Percentiles rank a stretch among this genome's conserved stretches.
Conservation (phyloP, 2,113 vertebrate species). For the Brachyistius frenatus region DNA sequence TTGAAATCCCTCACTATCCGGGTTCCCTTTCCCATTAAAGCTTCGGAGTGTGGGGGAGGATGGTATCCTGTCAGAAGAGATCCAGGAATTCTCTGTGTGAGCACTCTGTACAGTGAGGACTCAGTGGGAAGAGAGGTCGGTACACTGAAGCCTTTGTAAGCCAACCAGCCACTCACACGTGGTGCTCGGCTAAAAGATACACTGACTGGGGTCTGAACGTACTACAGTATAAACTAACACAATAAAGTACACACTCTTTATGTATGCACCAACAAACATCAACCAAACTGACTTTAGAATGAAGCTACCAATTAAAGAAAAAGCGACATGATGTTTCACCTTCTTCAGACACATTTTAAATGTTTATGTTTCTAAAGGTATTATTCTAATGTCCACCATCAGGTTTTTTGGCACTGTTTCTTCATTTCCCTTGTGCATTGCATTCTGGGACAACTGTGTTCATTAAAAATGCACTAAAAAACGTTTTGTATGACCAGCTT, state of each 20-base stretch:
- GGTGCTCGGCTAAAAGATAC: conserved; percentile 54
- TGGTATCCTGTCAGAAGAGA: conserved; percentile 58
- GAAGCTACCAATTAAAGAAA: neutral
- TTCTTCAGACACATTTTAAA: neutral
- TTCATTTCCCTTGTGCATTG: too few species aligned
- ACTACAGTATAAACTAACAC: neutral
- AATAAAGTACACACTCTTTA: neutral
- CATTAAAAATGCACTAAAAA: too few species aligned
- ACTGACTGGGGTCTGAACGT: conserved; percentile 24
- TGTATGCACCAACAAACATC: neutral
- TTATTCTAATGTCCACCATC: neutral
- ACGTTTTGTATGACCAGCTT: too few species aligned
- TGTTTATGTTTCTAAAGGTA: neutral
- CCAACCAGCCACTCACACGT: conserved; percentile 68
- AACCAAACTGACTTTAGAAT: neutral
- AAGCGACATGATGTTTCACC: neutral
- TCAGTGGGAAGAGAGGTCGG: conserved; percentile 64
- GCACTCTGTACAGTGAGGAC: conserved; percentile 57
- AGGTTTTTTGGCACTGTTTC: neutral
- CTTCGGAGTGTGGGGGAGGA: conserved; percentile 46
- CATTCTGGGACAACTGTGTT: too few species aligned
- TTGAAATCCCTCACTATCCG: conserved; percentile 20
- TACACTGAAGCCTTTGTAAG: conserved; percentile 81
- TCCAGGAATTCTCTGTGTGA: conserved; percentile 60
- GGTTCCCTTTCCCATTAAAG: conserved; percentile 53